Conservation (phyloP, 2,888 invertebrate genomes). For the Sphaerophoria rueppellii region DNA sequence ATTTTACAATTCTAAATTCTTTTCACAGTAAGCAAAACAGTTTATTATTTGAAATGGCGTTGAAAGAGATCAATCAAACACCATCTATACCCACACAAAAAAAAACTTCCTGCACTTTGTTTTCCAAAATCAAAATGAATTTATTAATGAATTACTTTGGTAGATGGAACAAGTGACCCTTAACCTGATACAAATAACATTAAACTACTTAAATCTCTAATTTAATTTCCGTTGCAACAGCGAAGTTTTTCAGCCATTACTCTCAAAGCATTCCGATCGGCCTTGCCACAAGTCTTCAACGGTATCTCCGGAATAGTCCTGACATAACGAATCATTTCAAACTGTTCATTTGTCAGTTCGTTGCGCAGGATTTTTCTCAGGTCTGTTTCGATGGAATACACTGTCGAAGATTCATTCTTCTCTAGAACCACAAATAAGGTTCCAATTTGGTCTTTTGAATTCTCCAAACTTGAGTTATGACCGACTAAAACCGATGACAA, state of each 20-base stretch:
- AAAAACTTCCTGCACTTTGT: too few species aligned
- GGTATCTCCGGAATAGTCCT: constrained; percentile 40
- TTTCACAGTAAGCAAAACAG: too few species aligned
- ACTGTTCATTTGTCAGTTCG: constrained; percentile 18
- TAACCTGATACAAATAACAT: too few species aligned
- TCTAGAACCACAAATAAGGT: constrained; percentile 2
- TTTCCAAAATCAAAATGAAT: too few species aligned
- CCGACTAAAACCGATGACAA: constrained; percentile 7
- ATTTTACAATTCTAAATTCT: too few species aligned
- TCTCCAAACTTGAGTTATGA: background rate
- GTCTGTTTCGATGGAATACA: background rate
- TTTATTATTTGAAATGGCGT: too few species aligned
- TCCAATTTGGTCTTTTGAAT: constrained; percentile 23
- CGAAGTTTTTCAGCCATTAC: constrained; percentile 10
- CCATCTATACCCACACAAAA: too few species aligned
- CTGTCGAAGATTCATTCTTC: background rate
- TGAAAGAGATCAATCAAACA: too few species aligned
- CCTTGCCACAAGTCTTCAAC: constrained; percentile 65
- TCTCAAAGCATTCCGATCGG: constrained; percentile 48
- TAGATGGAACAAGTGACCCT: too few species aligned
- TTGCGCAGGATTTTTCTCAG: background rate
- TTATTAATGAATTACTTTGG: too few species aligned
- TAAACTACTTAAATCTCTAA: background rate
- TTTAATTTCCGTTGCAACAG: background rate
- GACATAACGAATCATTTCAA: constrained; percentile 26